Conservation (phyloP, 30 jellyfish, hydroid and myxozoan genomes). For the Phacellophora camtschatica region DNA sequence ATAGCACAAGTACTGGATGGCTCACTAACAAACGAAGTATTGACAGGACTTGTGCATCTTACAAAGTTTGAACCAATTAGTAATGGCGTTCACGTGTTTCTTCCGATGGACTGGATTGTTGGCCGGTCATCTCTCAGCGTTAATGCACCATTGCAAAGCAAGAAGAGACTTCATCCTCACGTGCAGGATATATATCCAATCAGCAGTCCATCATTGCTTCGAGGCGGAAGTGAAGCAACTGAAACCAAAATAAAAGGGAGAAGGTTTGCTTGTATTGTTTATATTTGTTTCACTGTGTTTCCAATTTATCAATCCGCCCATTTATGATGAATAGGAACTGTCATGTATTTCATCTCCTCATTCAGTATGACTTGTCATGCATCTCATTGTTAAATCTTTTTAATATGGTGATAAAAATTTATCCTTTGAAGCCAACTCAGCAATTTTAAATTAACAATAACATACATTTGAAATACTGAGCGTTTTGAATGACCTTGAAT, state of each 20-base stretch:
- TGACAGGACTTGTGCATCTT: slow-evolving; percentile 46
- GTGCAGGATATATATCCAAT: slow-evolving; percentile 52
- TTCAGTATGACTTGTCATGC: too few relatives aligned
- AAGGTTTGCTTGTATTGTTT: slow-evolving; percentile 2
- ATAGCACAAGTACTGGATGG: slow-evolving; percentile 55
- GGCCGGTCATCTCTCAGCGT: slow-evolving; percentile 45
- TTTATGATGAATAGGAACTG: background rate
- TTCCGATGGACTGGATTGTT: slow-evolving; percentile 88
- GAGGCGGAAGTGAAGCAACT: background rate
- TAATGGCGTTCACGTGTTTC: slow-evolving; percentile 69
- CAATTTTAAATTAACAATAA: too few relatives aligned
- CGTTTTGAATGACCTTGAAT: too few relatives aligned
- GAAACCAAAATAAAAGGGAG: slow-evolving; percentile 1
- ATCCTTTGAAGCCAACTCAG: too few relatives aligned
- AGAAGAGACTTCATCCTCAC: slow-evolving; percentile 34
- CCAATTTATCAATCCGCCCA: background rate
- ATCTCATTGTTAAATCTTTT: too few relatives aligned
- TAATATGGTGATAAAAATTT: too few relatives aligned
- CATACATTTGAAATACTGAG: too few relatives aligned
- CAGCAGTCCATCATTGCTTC: slow-evolving; percentile 25
- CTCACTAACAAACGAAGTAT: slow-evolving; percentile 17
- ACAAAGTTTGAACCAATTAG: slow-evolving; percentile 68
- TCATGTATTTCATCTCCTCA: too few relatives aligned
- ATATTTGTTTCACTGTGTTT: background rate
- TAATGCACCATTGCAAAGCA: slow-evolving; percentile 52